Base-by-base conservation (phyloP, 1,140 invertebrate species). In the Solenopsis fugax region DNA sequence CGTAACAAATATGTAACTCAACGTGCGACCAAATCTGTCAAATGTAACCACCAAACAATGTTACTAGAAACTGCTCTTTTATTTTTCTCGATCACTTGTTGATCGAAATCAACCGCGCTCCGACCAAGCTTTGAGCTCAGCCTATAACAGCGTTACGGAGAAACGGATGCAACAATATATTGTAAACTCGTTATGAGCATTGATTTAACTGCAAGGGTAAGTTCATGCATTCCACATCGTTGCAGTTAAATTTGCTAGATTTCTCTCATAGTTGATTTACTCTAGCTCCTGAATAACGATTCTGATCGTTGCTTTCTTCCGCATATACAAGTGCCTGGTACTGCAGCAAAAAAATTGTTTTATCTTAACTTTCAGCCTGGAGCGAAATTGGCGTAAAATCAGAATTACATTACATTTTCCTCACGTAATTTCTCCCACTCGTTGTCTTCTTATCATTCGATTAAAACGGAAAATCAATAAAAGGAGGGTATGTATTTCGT, bases 141-240 rank as follows among this genome's bases (percentile, higher is more conserved):
- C 29, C 29, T 29, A 29, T 29, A 29, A 29, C 29, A 29, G 29
- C 29, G 29, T 29, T 29, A 29, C 29, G 29, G 29, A 29, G 29
- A 29, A 29, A 29, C 29, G 29, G 29, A 29, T 2, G 29, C 29
- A 29, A 2, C 29, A 29, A 41, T n/a, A 41, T 9, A 41, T 50
- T 78, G 58, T 78, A 64, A 78, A 76, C 21, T 50, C 56, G 71
- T 45, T 48, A 37, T 50, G 48, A 60, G 16, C 81, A 37, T 84
- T 48, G 56, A 45, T 69, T 34, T 0, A 37, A 62, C 29, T 37
- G 13, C 64, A 81, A 88, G 69, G 37, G 45, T 50, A 73, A 81
- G 48, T 87, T 82, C 41, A 84, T 34, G 78, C 73, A 56, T 86
- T 78, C 65, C 86, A 85, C 65, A 75, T 90, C 75, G 77, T 54